These are phyloP conservation scores for Cecidostiba fungosa DNA, from an alignment of 2,888 invertebrate genomes.

Conservation along the genomic window DNA sequence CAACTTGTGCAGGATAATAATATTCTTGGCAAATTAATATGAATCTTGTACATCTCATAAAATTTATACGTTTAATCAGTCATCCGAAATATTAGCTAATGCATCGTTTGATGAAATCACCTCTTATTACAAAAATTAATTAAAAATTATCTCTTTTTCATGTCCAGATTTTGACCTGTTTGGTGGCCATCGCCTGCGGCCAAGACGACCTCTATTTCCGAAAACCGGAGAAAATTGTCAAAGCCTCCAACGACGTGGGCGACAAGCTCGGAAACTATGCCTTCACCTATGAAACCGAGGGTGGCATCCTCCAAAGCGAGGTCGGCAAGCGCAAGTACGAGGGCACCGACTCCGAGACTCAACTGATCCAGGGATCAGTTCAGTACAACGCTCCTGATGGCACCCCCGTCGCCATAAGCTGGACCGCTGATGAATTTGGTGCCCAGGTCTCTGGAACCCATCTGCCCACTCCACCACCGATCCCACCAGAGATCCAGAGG, in stretches of 20 bases:
- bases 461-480: conserved; percentile 77
- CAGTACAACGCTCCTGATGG: conserved; percentile 79
- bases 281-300: conserved; percentile 77
- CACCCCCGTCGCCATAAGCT: conserved; percentile 77
- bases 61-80: not conserved
- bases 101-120: not conserved
- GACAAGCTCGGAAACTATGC: conserved; percentile 76
- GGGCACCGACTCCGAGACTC: conserved; percentile 77
- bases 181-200: conserved; percentile 31
- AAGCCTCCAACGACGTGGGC: conserved; percentile 73
- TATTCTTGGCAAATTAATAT: not conserved
- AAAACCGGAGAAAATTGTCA: conserved; percentile 76
- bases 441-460: conserved; percentile 76
- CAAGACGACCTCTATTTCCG: conserved; percentile 71
- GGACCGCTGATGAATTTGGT: conserved; percentile 79
- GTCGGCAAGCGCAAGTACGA: conserved; percentile 76
- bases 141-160: not conserved
- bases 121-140: not conserved
- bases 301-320: conserved; percentile 77
- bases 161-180: conserved; percentile 30
- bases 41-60: not conserved
- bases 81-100: not conserved
- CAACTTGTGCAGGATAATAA: not conserved
- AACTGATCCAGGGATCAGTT: conserved; percentile 78
- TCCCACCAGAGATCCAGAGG: conserved; percentile 76